Base-by-base conservation (phyloP, 2,113 vertebrate species). In the Psettodes erumei region DNA sequence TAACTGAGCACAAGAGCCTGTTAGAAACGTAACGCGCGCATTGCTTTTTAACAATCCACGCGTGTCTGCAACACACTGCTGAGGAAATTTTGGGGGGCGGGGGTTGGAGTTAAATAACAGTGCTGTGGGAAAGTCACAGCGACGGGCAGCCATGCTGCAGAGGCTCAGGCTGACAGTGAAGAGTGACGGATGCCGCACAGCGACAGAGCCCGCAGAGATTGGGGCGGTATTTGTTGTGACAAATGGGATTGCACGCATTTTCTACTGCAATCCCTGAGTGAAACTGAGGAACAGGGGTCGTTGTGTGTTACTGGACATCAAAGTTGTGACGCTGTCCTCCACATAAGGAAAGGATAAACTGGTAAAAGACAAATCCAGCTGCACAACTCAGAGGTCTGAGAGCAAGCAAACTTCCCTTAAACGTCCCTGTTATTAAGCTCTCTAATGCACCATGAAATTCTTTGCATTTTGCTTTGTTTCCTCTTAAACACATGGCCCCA, bases 231-330 rank as follows among this genome's bases (percentile, higher is more conserved):
- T 79, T 88, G 71, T 78, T 79, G 69, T 82, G 84, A 88, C 88
- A 86, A 82, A 88, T 84, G 69, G 81, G 87, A 87, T 86, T 81
- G 65, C 60, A 72, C 62, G 64, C 79, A 82, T 80, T 69, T 80
- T 77, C 63, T 55, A 71, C 79, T 75, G 78, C 84, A 89, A 88
- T 86, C 85, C 75, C 40, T 18, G 40, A 76, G 66, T 63, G 60
- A 51, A 61, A 68, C 62, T 8, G n/a, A 70, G 64, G 55, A 75
- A 40, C 56, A 58, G 81, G 65, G 67, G 82, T 79, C 27, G 42
- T 47, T 65, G 40, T 55, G 55, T 73, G 53, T 16, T 25, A 63
- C 71, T 35, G 55, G 48, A 73, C 60, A 75, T 69, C 69, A 51
- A 42, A 62, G 63, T 56, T 65, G 43, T 2, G 11, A 64, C 37